Conservation (phyloP, 2,888 invertebrate species). For the Sialis lutaria region DNA sequence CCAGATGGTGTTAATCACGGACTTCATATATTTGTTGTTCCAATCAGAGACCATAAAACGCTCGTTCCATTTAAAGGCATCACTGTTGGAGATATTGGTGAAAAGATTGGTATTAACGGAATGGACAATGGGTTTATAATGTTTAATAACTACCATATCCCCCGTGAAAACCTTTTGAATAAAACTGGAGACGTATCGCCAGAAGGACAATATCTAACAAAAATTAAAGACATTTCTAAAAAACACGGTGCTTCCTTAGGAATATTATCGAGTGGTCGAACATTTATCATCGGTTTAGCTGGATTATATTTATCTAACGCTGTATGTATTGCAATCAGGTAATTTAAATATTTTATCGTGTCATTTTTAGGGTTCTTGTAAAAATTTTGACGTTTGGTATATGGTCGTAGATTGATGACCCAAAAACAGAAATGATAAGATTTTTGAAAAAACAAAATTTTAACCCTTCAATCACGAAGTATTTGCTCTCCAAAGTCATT, state of each 20-base stretch:
- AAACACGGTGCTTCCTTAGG: conserved; percentile 73
- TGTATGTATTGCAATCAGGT: conserved; percentile 48
- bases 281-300: conserved; percentile 51
- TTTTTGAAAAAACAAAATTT: too few relatives aligned
- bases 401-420: too few relatives aligned
- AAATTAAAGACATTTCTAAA: conserved; percentile 67
- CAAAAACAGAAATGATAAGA: too few relatives aligned
- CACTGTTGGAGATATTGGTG: conserved; percentile 80
- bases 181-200: conserved; percentile 72
- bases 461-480: too few relatives aligned
- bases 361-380: too few relatives aligned
- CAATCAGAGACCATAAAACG: conserved; percentile 58
- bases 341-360: too few relatives aligned
- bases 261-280: conserved; percentile 64
- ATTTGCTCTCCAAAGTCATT: too few relatives aligned
- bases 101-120: conserved; percentile 81
- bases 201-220: conserved; percentile 63
- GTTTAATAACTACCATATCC: conserved; percentile 65
- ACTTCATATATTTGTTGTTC: conserved; percentile 77
- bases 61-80: conserved; percentile 59
- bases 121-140: conserved; percentile 81
- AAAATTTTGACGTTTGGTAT: too few relatives aligned
- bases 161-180: conserved; percentile 64
- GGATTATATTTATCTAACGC: conserved; percentile 50
- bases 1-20: conserved; percentile 66